These are phyloP conservation scores for Lasioglossum leucozonium DNA, from an alignment of 2,888 invertebrate genomes.

Conservation along the genomic window DNA sequence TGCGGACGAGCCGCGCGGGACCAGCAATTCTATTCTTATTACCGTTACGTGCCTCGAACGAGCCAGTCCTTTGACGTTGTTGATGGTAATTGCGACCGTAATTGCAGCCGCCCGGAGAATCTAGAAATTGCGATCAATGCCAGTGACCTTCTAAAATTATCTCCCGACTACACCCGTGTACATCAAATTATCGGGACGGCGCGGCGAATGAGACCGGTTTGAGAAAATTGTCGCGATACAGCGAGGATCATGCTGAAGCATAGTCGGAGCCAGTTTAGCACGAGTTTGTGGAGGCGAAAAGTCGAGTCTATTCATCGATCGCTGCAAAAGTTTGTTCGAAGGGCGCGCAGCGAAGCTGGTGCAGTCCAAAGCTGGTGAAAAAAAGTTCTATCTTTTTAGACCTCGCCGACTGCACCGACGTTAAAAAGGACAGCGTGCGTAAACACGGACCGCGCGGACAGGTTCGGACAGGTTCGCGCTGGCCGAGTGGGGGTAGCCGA, in stretches of 20 bases:
- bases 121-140: neutral
- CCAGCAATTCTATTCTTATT: neutral
- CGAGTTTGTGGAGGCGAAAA: conserved; percentile 27
- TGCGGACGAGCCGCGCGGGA: neutral
- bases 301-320: conserved; percentile 43
- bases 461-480: too few species aligned
- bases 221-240: neutral
- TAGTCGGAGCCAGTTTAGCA: conserved; percentile 38
- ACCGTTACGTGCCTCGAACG: neutral
- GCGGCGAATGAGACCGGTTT: neutral
- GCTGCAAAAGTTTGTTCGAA: conserved; percentile 34
- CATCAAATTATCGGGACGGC: neutral
- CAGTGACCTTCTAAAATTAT: neutral
- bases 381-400: too few species aligned
- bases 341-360: conserved; percentile 20
- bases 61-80: conserved; percentile 50
- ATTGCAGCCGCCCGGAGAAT: conserved; percentile 38
- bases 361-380: too few species aligned
- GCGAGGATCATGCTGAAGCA: neutral
- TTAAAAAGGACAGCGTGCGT: too few species aligned
- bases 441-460: too few species aligned
- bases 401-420: too few species aligned
- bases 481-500: too few species aligned
- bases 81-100: conserved; percentile 53
- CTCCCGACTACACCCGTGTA: neutral